Percentiles rank a stretch among this genome's conserved stretches.
Conservation (phyloP, 2,797 vertebrate genomes). For the Enteromius treurensis region DNA sequence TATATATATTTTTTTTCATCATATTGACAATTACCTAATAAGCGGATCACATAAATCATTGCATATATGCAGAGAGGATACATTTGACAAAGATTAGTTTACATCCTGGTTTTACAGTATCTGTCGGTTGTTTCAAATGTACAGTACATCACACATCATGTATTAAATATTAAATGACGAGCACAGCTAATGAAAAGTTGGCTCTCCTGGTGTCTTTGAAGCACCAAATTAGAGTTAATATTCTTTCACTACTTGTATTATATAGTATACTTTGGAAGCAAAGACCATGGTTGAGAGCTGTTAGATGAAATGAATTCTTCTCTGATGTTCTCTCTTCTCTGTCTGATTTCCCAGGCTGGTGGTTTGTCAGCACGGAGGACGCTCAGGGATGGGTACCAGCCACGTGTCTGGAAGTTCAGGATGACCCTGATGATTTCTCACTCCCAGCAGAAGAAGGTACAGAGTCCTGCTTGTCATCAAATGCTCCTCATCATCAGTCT, state of each 20-base stretch:
- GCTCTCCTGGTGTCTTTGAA: neutral
- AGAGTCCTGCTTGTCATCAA: neutral
- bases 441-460: slow-evolving; percentile 94
- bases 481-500: neutral
- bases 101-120: neutral
- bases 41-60: neutral
- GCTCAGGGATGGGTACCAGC: slow-evolving; percentile 99
- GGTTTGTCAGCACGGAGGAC: slow-evolving; percentile 95
- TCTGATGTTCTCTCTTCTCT: neutral
- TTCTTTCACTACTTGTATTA: neutral
- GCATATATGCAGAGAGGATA: neutral
- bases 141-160: neutral
- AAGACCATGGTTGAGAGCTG: neutral
- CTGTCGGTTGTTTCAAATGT: neutral
- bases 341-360: slow-evolving; percentile 85
- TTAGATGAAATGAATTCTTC: neutral
- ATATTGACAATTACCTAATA: neutral
- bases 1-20: neutral
- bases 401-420: slow-evolving; percentile 94
- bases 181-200: neutral
- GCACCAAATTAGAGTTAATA: neutral
- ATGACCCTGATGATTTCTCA: slow-evolving; percentile 92
- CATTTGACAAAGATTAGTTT: neutral
- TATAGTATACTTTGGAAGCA: neutral
- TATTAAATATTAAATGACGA: neutral